phyloP scores from a whole-genome alignment of 2,888 invertebrate genomes.

The Beris morrisii region DNA sequence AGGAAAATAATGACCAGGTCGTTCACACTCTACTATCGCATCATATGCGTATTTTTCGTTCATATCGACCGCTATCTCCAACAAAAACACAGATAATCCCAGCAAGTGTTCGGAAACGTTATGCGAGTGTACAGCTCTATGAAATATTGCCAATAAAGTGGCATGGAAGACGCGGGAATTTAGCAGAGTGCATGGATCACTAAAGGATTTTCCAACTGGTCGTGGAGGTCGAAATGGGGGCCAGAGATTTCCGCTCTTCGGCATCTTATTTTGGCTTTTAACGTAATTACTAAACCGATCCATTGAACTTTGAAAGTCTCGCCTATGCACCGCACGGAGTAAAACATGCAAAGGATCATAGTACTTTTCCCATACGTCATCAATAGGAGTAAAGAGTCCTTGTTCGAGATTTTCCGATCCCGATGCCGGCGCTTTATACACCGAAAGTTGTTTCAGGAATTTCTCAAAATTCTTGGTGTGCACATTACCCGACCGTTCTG shows the following conservation, averaged over 20 bases:
- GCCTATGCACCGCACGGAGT: slow-evolving; percentile 84
- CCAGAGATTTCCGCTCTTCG: slow-evolving; percentile 67
- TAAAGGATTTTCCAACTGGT: slow-evolving; percentile 64
- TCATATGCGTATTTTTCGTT: slow-evolving; percentile 49
- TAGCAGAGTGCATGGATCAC: slow-evolving; percentile 63
- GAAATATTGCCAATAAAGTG: slow-evolving; percentile 76
- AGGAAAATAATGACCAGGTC: slow-evolving; percentile 41
- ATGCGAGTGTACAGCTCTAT: slow-evolving; percentile 77
- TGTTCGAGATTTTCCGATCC: slow-evolving; percentile 81
- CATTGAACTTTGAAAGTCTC: slow-evolving; percentile 93
- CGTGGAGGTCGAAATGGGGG: slow-evolving; percentile 78
- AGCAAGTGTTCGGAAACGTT: slow-evolving; percentile 85
- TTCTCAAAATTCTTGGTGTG: slow-evolving; percentile 87
- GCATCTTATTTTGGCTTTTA: slow-evolving; percentile 63
- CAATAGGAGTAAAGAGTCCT: slow-evolving; percentile 84
- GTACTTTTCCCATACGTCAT: slow-evolving; percentile 86
- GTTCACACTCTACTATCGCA: slow-evolving; percentile 42
- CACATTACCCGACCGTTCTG: slow-evolving; percentile 91
- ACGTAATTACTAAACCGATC: slow-evolving; percentile 86
- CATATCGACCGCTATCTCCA: slow-evolving; percentile 76
- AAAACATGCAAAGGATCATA: slow-evolving; percentile 94
- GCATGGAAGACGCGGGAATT: slow-evolving; percentile 55
- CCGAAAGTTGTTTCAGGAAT: slow-evolving; percentile 79
- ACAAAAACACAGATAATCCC: slow-evolving; percentile 80
- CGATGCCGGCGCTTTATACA: slow-evolving; percentile 78